Evolutionary conservation across 1,140 invertebrate genomes (phyloP).

Genomic region (Drosophila ogumai): DNA sequence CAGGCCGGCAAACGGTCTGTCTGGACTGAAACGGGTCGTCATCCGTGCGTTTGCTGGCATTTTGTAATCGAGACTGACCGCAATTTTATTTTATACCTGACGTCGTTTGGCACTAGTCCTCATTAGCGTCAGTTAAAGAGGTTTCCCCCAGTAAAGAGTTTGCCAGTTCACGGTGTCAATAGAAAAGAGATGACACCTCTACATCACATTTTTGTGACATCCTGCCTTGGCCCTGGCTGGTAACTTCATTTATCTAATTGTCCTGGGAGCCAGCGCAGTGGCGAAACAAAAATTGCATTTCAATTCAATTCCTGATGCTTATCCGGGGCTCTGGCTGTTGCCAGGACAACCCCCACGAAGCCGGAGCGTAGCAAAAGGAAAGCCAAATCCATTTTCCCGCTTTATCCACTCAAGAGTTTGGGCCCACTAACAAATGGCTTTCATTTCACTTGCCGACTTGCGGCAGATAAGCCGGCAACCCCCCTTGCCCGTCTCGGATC

Average conservation of each 20-base stretch:
- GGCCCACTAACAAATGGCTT: conserved; percentile 52
- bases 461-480: conserved; percentile 65
- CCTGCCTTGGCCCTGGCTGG: background rate
- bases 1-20: conserved; percentile 32
- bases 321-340: conserved; percentile 49
- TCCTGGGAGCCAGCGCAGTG: conserved; percentile 8
- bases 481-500: conserved; percentile 34
- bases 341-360: conserved; percentile 40
- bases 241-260: conserved; percentile 66
- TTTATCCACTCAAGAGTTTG: conserved; percentile 44
- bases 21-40: conserved; percentile 30
- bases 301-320: conserved; percentile 72
- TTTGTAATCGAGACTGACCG: conserved; percentile 79
- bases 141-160: background rate
- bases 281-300: conserved; percentile 62
- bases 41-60: conserved; percentile 58
- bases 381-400: conserved; percentile 51
- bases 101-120: conserved; percentile 32
- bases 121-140: conserved; percentile 46
- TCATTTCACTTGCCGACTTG: conserved; percentile 60
- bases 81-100: conserved; percentile 48
- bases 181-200: conserved; percentile 39
- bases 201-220: conserved; percentile 5
- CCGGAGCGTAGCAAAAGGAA: conserved; percentile 4
- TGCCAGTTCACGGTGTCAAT: conserved; percentile 54